Conservation (phyloP, 1,140 invertebrate genomes). For the Drosophila pallidifrons region DNA sequence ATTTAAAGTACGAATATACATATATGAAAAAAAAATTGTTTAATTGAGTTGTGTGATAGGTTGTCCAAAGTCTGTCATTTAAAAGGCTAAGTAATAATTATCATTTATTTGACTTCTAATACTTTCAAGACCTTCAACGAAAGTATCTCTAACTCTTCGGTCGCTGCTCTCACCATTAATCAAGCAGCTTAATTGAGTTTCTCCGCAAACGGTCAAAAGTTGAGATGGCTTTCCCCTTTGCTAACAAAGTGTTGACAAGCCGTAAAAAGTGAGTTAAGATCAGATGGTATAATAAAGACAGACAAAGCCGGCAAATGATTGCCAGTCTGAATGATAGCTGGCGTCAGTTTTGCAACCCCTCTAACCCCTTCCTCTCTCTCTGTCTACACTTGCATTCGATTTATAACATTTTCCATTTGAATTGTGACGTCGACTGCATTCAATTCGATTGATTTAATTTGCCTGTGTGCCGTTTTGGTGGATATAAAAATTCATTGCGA, state of each 20-base stretch:
- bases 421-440: slow-evolving; percentile 67
- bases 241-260: slow-evolving; percentile 67
- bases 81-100: background rate
- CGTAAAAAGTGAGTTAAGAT: slow-evolving; percentile 47
- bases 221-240: background rate
- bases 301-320: slow-evolving; percentile 68
- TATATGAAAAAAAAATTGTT: too few relatives aligned
- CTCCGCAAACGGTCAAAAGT: slow-evolving; percentile 8
- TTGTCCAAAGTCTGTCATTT: too few relatives aligned
- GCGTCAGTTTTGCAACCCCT: slow-evolving; percentile 41
- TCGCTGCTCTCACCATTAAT: slow-evolving; percentile 58
- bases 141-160: background rate
- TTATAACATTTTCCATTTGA: slow-evolving; percentile 81
- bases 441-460: slow-evolving; percentile 81
- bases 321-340: slow-evolving; percentile 37
- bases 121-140: background rate
- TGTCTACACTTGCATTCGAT: slow-evolving; percentile 28
- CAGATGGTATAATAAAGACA: slow-evolving; percentile 51
- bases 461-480: slow-evolving; percentile 68
- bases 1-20: too few relatives aligned
- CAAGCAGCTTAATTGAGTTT: slow-evolving; percentile 59
- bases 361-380: background rate
- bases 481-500: slow-evolving; percentile 82
- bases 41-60: too few relatives aligned
- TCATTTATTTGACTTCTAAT: background rate